Base-by-base conservation (phyloP, 2,888 invertebrate species). In the Caenorhabditis panamensis region DNA sequence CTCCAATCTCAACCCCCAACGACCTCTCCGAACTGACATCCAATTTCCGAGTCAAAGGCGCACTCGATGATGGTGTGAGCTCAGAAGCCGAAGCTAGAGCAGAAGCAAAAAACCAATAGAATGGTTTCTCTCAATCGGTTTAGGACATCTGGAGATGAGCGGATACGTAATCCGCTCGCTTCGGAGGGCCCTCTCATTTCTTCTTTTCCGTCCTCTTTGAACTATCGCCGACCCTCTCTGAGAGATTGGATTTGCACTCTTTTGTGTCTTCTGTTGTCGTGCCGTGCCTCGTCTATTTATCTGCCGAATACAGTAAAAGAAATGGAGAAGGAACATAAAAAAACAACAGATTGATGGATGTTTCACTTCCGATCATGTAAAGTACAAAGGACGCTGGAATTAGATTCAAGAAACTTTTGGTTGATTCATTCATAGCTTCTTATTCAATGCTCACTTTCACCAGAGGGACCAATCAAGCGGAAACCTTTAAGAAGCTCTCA, bases 61-160 rank as follows among this genome's bases (percentile, higher is more conserved):
- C n/a, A n/a, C n/a, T n/a, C n/a, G n/a, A n/a, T n/a, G n/a, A n/a
- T n/a, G n/a, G n/a, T 16, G 41, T 41, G 41, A 3, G 41, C 13
- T 41, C 47, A 47, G 18, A 47, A 41, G 41, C 16, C 41, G 13
- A 13, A 41, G 9, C 53, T 16, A 3, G 24, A 22, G 24, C 13
- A 22, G 41, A 6, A 13, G 53, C 18, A 26, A 53, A 24, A 26
- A 53, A 26, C n/a, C n/a, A 26, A 22, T 3, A 11, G 22, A 56
- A 28, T 37, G 36, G 58, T n/a, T 31, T 3, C 28, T 26, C 16
- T 58, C 28, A 58, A 31, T 26, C 18, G 47, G 47, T 47, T 47
- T n/a, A 47, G 58, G 58, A 36, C 58, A 58, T 58, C 58, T 58
- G 58, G 58, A 58, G 58, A 58, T 58, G 58, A 51, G 51, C 51